Percentiles rank a stretch among this genome's conserved stretches.
phyloP scores from a whole-genome alignment of 2,797 vertebrate genomes.

The Bucorvus abyssinicus region DNA sequence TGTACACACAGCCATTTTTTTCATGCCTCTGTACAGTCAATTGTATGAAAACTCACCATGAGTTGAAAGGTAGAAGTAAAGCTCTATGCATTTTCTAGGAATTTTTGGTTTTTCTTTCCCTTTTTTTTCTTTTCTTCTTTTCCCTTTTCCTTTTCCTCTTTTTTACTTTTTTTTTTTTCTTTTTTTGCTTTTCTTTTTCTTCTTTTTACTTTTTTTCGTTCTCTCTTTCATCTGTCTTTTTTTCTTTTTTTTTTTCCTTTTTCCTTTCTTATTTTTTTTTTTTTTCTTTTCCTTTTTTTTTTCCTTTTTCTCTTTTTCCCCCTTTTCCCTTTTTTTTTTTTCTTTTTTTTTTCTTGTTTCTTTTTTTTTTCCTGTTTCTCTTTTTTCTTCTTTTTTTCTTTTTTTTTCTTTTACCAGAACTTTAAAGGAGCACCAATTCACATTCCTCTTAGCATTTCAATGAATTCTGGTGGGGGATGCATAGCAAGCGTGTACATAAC shows the following conservation, averaged over 20 bases:
- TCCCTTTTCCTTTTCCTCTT: fast-evolving
- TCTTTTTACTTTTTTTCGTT: background rate
- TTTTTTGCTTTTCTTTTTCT: background rate
- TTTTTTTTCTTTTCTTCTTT: background rate
- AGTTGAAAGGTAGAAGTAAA: background rate
- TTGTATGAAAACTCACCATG: background rate
- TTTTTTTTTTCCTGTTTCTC: fast-evolving
- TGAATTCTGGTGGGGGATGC: constrained; percentile 67
- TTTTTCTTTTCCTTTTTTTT: fast-evolving
- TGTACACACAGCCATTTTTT: background rate
- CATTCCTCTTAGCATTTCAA: constrained; percentile 70
- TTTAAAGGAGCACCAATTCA: constrained; percentile 57
- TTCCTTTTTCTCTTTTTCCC: background rate
- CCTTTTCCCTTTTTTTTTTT: background rate
- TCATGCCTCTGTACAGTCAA: background rate
- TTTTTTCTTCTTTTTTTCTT: too few relatives aligned
- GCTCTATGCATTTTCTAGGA: background rate
- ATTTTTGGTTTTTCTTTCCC: background rate
- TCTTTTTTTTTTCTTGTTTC: background rate
- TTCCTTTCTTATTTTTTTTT: background rate
- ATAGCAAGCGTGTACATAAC: constrained; percentile 74
- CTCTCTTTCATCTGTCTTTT: fast-evolving
- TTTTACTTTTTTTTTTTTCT: background rate
- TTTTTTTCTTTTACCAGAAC: background rate
- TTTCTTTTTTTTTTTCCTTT: fast-evolving